Base-by-base conservation (phyloP, 2,797 vertebrate species). In the Coccyzus lansbergi region DNA sequence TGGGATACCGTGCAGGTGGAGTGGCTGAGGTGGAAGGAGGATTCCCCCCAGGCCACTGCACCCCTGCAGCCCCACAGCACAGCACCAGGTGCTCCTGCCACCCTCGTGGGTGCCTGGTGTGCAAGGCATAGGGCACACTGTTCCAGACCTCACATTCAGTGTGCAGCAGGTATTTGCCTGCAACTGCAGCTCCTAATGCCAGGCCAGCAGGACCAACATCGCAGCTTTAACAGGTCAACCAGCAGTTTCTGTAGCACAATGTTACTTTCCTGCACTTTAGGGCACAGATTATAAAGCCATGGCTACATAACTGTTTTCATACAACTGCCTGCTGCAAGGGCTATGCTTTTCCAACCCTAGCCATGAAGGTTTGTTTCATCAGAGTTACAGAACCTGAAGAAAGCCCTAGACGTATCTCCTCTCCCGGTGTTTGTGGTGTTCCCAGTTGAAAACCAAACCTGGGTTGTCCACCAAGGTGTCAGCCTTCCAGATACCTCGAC, bases 191-290 rank as follows among this genome's bases (percentile, higher is more conserved):
- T 46, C n/a, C 36, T 20, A 40, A 36, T 1, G 5, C 9, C 2
- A 2, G 33, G 7, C 19, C 51, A 63, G 21, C 51, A 58, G 44
- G n/a, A 15, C 7, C 20, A 28, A 17, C 0, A 1, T 36, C 33
- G 15, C 1, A 0, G 20, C n/a, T 42, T 1, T 0, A 67, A 46
- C 15, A 46, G 14, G 34, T 20, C 28, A 71, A 5, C 5, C 40
- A 10, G 3, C 2, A 1, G 5, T 62, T 67, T 51, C 33, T 2
- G 1, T 16, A 52, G 55, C 10, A 13, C 5, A 2, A 2, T 1
- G 3, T 38, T n/a, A 34, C 22, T 67, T n/a, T 24, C 28, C 58
- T 67, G 33, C 18, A 13, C 60, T 53, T 68, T 0, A 2, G 3
- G 38, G 38, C 38, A 38, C 38, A 38, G 38, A 38, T 85, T 29